These are phyloP conservation scores for Syrista parreyssii DNA, from an alignment of 2,888 invertebrate genomes.

Conservation along the genomic window DNA sequence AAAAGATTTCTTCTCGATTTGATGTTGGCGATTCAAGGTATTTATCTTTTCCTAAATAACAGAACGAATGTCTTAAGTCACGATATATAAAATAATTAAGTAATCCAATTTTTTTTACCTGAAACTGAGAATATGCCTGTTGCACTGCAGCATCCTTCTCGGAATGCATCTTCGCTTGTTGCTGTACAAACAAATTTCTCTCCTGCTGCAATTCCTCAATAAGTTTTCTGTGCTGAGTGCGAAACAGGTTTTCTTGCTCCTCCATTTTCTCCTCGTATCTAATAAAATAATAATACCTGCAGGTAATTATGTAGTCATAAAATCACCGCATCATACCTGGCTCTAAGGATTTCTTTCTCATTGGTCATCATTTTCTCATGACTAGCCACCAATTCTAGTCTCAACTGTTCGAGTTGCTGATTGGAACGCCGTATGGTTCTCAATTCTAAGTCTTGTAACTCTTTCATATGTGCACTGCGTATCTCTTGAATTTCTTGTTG, in stretches of 20 bases:
- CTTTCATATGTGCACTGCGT: conserved; percentile 74
- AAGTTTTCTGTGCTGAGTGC: conserved; percentile 44
- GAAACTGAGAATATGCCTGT: conserved; percentile 38
- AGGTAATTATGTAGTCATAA: background rate
- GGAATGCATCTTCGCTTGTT: conserved; percentile 41
- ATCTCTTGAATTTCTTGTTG: conserved; percentile 78
- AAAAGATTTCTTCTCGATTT: conserved; percentile 69
- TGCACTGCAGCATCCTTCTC: conserved; percentile 46
- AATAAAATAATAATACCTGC: background rate
- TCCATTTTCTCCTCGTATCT: conserved; percentile 55
- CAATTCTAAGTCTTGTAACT: conserved; percentile 74
- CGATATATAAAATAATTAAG: conserved; percentile 2
- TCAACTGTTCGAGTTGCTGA: conserved; percentile 71
- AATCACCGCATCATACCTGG: conserved; percentile 61
- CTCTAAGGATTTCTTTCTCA: conserved; percentile 72
- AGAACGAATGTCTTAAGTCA: background rate
- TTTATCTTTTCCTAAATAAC: conserved; percentile 46
- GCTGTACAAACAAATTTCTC: conserved; percentile 42
- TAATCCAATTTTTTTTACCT: conserved; percentile 32
- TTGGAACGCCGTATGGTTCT: conserved; percentile 73
- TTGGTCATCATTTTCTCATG: conserved; percentile 73
- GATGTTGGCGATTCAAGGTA: conserved; percentile 45
- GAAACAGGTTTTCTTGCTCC: conserved; percentile 50
- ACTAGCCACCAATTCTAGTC: conserved; percentile 73
- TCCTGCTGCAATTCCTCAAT: conserved; percentile 48